phyloP scores from a whole-genome alignment of 1,140 invertebrate species.

The Tetranychus urticae region DNA sequence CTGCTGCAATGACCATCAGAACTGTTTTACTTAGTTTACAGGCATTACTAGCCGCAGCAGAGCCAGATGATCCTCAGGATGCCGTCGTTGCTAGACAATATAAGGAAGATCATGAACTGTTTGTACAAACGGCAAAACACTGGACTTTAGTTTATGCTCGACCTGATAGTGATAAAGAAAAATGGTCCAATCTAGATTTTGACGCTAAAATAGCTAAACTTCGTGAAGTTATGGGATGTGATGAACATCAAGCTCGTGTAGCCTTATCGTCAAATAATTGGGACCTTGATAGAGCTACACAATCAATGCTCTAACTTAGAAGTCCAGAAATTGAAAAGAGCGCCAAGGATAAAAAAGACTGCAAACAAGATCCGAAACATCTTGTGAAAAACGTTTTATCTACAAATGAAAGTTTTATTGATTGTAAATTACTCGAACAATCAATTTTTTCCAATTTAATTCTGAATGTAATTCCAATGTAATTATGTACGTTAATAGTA shows the following conservation, averaged over 20 bases:
- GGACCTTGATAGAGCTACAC: constrained; percentile 28
- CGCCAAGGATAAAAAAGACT: too few species aligned
- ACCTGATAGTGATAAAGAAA: background rate
- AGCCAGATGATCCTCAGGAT: constrained; percentile 88
- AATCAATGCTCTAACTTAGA: background rate
- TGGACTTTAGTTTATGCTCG: constrained; percentile 85
- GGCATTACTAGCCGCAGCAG: constrained; percentile 49
- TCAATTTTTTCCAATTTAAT: too few species aligned
- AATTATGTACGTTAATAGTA: too few species aligned
- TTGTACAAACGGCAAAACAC: constrained; percentile 63
- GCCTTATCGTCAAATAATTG: constrained; percentile 68
- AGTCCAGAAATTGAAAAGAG: too few species aligned
- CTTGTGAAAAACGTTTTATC: too few species aligned
- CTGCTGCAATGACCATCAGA: constrained; percentile 89
- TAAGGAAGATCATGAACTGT: constrained; percentile 64
- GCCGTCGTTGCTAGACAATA: constrained; percentile 92
- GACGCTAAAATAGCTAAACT: constrained; percentile 47
- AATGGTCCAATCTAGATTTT: constrained; percentile 3
- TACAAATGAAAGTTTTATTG: too few species aligned
- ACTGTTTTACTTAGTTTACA: constrained; percentile 82
- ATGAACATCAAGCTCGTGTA: constrained; percentile 49
- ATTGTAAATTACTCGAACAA: too few species aligned
- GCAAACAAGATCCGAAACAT: too few species aligned
- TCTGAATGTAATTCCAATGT: too few species aligned
- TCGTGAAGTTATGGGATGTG: constrained; percentile 56